Evolutionary conservation across 1,140 invertebrate genomes (phyloP).

Genomic region (Megalopta genalis): DNA sequence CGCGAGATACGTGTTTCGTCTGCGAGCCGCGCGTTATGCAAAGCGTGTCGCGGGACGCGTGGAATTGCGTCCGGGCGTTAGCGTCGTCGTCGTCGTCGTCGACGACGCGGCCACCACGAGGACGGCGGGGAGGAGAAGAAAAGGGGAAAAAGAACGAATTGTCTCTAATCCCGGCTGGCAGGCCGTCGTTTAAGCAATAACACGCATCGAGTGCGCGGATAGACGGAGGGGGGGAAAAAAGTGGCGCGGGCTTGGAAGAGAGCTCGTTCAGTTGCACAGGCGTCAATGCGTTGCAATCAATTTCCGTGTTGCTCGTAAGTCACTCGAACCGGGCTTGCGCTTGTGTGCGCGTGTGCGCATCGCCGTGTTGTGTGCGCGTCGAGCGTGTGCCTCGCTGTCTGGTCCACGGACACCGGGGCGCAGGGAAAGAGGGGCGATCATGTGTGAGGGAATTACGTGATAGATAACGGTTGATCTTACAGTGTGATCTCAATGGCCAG

Average conservation of each 20-base stretch:
- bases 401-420: too few relatives aligned
- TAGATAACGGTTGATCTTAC: slow-evolving; percentile 49
- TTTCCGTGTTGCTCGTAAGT: slow-evolving; percentile 43
- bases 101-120: too few relatives aligned
- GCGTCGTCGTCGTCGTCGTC: too few relatives aligned
- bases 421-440: background rate
- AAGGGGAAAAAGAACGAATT: slow-evolving; percentile 8
- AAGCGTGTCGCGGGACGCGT: background rate
- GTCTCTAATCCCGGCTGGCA: slow-evolving; percentile 23
- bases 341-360: background rate
- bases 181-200: slow-evolving; percentile 8
- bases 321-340: background rate
- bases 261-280: slow-evolving; percentile 20
- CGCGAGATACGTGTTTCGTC: background rate
- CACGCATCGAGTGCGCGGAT: background rate
- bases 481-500: slow-evolving; percentile 15
- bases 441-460: slow-evolving; percentile 28
- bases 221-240: slow-evolving; percentile 11
- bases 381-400: too few relatives aligned
- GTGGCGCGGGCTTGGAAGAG: slow-evolving; percentile 4
- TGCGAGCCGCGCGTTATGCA: background rate
- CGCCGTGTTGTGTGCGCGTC: too few relatives aligned
- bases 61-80: too few relatives aligned
- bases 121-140: too few relatives aligned
- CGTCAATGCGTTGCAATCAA: slow-evolving; percentile 38